Evolutionary conservation across 1,140 invertebrate species (phyloP).

Genomic region (Eupristina koningsbergeri): DNA sequence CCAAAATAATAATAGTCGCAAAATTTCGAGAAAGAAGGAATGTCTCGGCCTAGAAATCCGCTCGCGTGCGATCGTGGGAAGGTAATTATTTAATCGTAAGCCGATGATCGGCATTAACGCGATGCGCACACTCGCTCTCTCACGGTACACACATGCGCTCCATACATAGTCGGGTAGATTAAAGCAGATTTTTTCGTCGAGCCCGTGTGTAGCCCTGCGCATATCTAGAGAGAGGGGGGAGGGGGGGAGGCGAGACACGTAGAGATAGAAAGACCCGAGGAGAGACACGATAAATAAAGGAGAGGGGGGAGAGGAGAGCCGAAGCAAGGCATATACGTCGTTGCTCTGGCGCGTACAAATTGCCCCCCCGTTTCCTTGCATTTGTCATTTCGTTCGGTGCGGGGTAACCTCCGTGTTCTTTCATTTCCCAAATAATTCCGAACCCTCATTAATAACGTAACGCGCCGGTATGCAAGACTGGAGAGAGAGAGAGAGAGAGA

Average conservation of each 20-base stretch:
- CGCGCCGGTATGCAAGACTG: conserved; percentile 56
- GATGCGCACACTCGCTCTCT: conserved; percentile 1
- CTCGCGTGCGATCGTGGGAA: conserved; percentile 43
- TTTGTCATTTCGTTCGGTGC: conserved; percentile 68
- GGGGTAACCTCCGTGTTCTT: conserved; percentile 64
- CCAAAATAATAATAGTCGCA: not conserved
- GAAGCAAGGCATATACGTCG: conserved; percentile 60
- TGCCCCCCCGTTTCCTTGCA: conserved; percentile 67
- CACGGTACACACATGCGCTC: conserved; percentile 1
- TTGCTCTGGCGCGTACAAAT: conserved; percentile 66
- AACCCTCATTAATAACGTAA: conserved; percentile 69
- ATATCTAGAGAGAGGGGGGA: conserved; percentile 1
- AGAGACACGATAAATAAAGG: conserved; percentile 29
- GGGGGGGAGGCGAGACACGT: conserved; percentile 2
- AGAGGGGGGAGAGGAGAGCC: conserved; percentile 47
- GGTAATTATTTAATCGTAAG: conserved; percentile 39
- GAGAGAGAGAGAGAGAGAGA: conserved; percentile 13
- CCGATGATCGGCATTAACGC: conserved; percentile 42
- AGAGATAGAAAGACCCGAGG: conserved; percentile 26
- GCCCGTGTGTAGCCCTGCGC: not conserved
- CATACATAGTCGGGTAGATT: conserved; percentile 41
- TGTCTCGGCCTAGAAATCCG: conserved; percentile 7
- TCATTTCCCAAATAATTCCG: conserved; percentile 69
- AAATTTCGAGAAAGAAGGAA: not conserved
- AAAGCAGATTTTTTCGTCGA: conserved; percentile 42